Conservation (phyloP, 2,888 invertebrate species). For the Cremastinae sp. region DNA sequence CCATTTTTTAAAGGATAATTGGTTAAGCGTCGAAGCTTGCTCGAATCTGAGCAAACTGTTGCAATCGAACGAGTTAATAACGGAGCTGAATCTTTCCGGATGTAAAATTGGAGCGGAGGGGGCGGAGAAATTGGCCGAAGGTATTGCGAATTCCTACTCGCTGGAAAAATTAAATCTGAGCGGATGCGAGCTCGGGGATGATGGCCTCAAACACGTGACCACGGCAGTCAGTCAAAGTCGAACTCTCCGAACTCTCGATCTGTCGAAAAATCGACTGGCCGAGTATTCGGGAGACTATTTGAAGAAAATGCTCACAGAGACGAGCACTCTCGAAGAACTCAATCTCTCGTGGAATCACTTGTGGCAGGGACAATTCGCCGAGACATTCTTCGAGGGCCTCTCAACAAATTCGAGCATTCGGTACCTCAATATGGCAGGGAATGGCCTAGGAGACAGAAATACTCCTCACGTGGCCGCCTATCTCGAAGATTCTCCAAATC, state of each 20-base stretch:
- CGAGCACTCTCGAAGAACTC: slow-evolving; percentile 79
- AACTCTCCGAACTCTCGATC: slow-evolving; percentile 78
- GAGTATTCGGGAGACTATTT: slow-evolving; percentile 78
- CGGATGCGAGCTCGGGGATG: slow-evolving; percentile 80
- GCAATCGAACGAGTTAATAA: slow-evolving; percentile 75
- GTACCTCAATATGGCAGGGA: slow-evolving; percentile 81
- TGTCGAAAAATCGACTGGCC: slow-evolving; percentile 82
- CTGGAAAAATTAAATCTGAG: slow-evolving; percentile 79
- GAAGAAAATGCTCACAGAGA: slow-evolving; percentile 77
- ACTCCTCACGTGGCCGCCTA: slow-evolving; percentile 61
- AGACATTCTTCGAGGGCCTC: slow-evolving; percentile 77
- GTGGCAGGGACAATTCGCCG: slow-evolving; percentile 77
- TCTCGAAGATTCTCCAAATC: slow-evolving; percentile 60
- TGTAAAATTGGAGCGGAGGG: slow-evolving; percentile 80
- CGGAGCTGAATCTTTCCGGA: slow-evolving; percentile 76
- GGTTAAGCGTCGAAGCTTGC: slow-evolving; percentile 76
- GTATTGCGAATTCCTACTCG: slow-evolving; percentile 73
- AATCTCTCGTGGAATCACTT: slow-evolving; percentile 83
- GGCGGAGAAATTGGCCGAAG: slow-evolving; percentile 75
- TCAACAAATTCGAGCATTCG: slow-evolving; percentile 72
- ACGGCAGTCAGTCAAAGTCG: slow-evolving; percentile 74
- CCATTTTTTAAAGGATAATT: slow-evolving; percentile 78
- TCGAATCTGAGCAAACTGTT: slow-evolving; percentile 78
- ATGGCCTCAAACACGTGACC: slow-evolving; percentile 77
- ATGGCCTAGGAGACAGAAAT: slow-evolving; percentile 78